Evolutionary conservation across 2,888 invertebrate species (phyloP).

Genomic region (Drosophila merina): DNA sequence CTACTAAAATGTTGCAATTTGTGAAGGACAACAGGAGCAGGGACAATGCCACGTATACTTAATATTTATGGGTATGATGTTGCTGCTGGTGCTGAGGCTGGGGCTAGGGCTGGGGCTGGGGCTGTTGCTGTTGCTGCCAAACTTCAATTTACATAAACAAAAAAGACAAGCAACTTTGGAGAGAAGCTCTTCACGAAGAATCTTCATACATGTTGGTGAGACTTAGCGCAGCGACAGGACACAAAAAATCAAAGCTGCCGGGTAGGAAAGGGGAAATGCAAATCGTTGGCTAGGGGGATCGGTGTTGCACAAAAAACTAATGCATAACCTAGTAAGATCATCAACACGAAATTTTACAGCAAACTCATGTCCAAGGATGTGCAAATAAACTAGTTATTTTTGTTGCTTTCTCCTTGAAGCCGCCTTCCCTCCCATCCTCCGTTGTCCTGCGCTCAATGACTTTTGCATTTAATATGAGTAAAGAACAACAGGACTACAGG

Average conservation of each 20-base stretch:
- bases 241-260: slow-evolving; percentile 75
- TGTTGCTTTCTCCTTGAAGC: slow-evolving; percentile 46
- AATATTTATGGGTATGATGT: slow-evolving; percentile 74
- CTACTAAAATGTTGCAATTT: slow-evolving; percentile 63
- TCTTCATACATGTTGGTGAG: slow-evolving; percentile 59
- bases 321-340: slow-evolving; percentile 81
- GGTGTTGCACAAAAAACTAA: slow-evolving; percentile 66
- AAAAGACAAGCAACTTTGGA: slow-evolving; percentile 63
- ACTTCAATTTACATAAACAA: slow-evolving; percentile 80
- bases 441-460: slow-evolving; percentile 75
- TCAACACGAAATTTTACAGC: slow-evolving; percentile 81
- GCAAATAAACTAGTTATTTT: slow-evolving; percentile 75
- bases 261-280: slow-evolving; percentile 47
- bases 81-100: not conserved
- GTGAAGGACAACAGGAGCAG: slow-evolving; percentile 37
- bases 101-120: slow-evolving; percentile 4
- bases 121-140: slow-evolving; percentile 41
- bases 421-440: slow-evolving; percentile 1
- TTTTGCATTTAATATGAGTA: slow-evolving; percentile 80
- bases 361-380: slow-evolving; percentile 79
- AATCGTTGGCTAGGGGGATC: slow-evolving; percentile 25
- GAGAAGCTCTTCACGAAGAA: slow-evolving; percentile 28
- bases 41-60: slow-evolving; percentile 62
- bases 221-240: slow-evolving; percentile 69
- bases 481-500: slow-evolving; percentile 49